Percentiles rank a stretch among this genome's conserved stretches.
Conservation (phyloP, 2,113 vertebrate genomes). For the Rhegmatorhina hoffmannsi region DNA sequence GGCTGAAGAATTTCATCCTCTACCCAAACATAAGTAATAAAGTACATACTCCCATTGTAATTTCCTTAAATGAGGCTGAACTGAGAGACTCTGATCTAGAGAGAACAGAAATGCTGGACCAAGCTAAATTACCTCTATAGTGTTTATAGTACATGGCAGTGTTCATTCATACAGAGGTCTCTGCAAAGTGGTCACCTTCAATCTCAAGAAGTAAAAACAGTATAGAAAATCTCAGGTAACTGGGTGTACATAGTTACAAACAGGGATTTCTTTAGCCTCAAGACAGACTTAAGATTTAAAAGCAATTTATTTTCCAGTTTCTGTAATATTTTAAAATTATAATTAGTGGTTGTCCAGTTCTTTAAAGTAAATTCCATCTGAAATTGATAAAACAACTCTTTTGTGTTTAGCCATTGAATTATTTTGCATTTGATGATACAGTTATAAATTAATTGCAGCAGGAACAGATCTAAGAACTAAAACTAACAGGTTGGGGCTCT, state of each 20-base stretch:
- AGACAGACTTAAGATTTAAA: neutral
- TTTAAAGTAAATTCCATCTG: neutral
- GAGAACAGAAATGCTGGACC: neutral
- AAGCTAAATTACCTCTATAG: neutral
- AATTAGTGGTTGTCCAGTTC: neutral
- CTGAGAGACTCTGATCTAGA: neutral
- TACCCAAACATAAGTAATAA: neutral
- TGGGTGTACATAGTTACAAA: neutral
- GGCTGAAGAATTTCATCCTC: neutral
- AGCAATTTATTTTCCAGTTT: neutral
- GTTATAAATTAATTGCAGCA: slow-evolving; percentile 17
- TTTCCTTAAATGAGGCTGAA: neutral
- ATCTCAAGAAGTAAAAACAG: neutral
- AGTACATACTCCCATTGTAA: neutral
- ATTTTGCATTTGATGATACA: neutral
- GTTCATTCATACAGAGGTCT: neutral
- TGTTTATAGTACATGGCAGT: neutral
- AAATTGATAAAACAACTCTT: neutral
- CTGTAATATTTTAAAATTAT: neutral
- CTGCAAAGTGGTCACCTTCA: neutral
- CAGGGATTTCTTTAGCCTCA: neutral
- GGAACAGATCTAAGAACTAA: neutral
- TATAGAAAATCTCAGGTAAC: neutral
- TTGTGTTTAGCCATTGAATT: neutral
- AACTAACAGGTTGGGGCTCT: slow-evolving; percentile 14